Base-by-base conservation (phyloP, 2,888 invertebrate species). In the Galeopsomyia nigrocyanea region DNA sequence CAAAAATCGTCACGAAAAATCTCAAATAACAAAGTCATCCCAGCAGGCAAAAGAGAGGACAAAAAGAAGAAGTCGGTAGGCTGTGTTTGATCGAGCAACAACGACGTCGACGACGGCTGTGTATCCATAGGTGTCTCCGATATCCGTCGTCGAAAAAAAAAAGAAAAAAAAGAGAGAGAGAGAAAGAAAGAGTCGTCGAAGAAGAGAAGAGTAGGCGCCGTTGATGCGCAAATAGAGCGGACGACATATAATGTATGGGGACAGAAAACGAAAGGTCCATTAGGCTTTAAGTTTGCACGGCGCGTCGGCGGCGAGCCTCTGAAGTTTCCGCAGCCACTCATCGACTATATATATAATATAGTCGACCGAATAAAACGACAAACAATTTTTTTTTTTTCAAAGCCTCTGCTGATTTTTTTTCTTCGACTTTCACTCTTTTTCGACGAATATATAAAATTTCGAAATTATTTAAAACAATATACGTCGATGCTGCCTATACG, bases 241-340 rank as follows among this genome's bases (percentile, higher is more conserved):
- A 7, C 39, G 39, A 39, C 39, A 13, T 13, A 7, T 39, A 39
- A 7, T 1, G 7, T 39, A 9, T 10, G 39, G 55, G 46, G 66
- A 56, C 65, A 68, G 69, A 50, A 49, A 60, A 31, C 74, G 67
- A 53, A 55, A 39, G 63, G 82, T 84, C 84, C 86, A 86, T 86
- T 86, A 86, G 26, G 84, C 82, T 13, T 39, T 79, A 81, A 85
- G 85, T 86, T 86, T 85, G 86, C 83, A 85, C 80, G 86, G 84
- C 85, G 26, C 26, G 26, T 2, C 26, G 26, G 26, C 26, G 26
- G 26, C 26, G 26, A 26, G 78, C 80, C 83, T 85, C 80, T 85
- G 86, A 86, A 82, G 81, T 84, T 79, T 65, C 53, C 71, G 71
- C 73, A 73, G 76, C 71, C 64, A 75, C 77, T 77, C 76, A 72